Percentiles rank a stretch among this genome's conserved stretches.
phyloP scores from a whole-genome alignment of 1,140 invertebrate genomes.

The Procambarus virginalis region DNA sequence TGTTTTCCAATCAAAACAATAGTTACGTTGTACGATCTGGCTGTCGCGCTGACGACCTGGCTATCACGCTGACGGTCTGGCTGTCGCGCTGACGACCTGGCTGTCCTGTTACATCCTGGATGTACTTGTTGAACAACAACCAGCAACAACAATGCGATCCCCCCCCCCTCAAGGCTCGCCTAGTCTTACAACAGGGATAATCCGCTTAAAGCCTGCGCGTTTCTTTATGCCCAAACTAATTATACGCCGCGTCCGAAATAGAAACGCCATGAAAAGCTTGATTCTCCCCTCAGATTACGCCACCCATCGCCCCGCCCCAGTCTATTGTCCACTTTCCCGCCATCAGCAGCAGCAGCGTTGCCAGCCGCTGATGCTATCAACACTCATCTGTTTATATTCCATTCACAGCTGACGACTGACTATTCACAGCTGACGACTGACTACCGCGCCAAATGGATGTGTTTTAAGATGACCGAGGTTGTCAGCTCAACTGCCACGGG shows the following conservation, averaged over 20 bases:
- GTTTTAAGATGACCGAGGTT: too few relatives aligned
- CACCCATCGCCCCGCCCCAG: background rate
- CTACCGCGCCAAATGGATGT: too few relatives aligned
- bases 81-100: too few relatives aligned
- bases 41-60: too few relatives aligned
- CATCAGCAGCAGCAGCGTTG: background rate
- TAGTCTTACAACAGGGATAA: background rate
- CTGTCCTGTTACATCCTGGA: too few relatives aligned
- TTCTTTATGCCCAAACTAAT: background rate
- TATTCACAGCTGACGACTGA: background rate
- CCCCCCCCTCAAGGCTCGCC: too few relatives aligned
- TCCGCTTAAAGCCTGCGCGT: background rate
- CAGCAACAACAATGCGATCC: too few relatives aligned
- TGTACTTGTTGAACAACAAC: too few relatives aligned
- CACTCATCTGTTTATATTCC: background rate
- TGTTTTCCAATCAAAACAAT: too few relatives aligned
- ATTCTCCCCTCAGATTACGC: background rate
- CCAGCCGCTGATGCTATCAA: background rate
- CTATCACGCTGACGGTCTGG: too few relatives aligned
- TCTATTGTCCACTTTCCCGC: slow-evolving; percentile 1
- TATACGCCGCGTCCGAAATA: slow-evolving; percentile 8
- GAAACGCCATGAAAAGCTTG: background rate
- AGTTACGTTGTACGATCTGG: too few relatives aligned
- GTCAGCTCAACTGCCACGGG: too few relatives aligned
- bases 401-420: background rate